Evolutionary conservation across 2,113 vertebrate genomes (phyloP).

Genomic region (Bagarius yarrelli): DNA sequence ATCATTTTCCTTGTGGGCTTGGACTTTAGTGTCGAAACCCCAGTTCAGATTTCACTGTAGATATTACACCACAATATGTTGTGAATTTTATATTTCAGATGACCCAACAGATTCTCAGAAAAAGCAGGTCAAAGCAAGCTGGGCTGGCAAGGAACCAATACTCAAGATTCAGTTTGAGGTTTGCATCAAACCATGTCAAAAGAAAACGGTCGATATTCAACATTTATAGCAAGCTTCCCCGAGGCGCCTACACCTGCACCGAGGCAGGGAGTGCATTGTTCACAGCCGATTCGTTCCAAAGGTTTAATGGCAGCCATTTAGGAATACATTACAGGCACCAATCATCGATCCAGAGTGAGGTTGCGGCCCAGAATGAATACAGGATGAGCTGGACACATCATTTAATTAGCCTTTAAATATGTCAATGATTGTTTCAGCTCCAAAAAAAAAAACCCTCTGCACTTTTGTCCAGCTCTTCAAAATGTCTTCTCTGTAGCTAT

Average conservation of each 20-base stretch:
- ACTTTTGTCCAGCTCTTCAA: constrained; percentile 51
- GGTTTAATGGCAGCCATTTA: constrained; percentile 63
- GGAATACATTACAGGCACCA: constrained; percentile 63
- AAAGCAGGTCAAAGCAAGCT: constrained; percentile 46
- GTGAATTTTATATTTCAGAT: constrained; percentile 4
- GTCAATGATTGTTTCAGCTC: constrained; percentile 60
- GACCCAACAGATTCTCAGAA: constrained; percentile 38
- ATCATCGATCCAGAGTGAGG: constrained; percentile 60
- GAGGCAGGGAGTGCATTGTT: constrained; percentile 58
- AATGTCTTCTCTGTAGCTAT: constrained; percentile 57
- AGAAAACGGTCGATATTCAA: constrained; percentile 28
- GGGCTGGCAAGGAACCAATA: constrained; percentile 35
- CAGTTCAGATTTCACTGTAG: constrained; percentile 15
- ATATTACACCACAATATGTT: constrained; percentile 3
- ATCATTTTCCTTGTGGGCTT: constrained; percentile 31
- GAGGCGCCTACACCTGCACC: constrained; percentile 55
- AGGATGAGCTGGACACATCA: constrained; percentile 49
- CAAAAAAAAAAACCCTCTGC: constrained; percentile 50
- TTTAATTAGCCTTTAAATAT: constrained; percentile 74
- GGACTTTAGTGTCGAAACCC: constrained; percentile 9
- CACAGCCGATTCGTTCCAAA: constrained; percentile 55
- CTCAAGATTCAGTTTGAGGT: constrained; percentile 30
- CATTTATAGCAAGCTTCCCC: constrained; percentile 29
- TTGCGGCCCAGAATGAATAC: constrained; percentile 56
- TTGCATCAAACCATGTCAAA: constrained; percentile 20